Evolutionary conservation across 1,140 invertebrate species (phyloP), one percentile per base, ranked within the genome.

Genomic region (Arctopsyche grandis): DNA sequence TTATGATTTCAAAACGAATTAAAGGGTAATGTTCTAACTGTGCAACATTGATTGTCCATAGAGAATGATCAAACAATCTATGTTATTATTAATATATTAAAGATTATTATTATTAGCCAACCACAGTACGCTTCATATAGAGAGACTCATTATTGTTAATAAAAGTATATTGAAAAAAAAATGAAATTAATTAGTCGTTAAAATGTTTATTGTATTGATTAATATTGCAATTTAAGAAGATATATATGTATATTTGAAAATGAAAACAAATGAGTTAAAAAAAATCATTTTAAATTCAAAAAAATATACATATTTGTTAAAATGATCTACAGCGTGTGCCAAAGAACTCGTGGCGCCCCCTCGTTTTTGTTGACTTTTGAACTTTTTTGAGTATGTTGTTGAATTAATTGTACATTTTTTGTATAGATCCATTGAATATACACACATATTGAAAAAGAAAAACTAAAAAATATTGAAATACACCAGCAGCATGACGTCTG

Each of bases 101-200:
- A 76, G 43, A 76, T 66, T 66, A 26, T 12, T 71, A 43, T 71
- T 38, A 76, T 81, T 79, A 82, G 79, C 78, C 81, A 80, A 82
- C 78, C 80, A 81, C 80, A 81, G 74, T 82, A 82, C 81, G 81
- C 81, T 82, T 82, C 79, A 78, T 78, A 78, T 82, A 82, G 79
- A 77, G 81, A 82, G 81, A 82, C 81, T 82, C 81, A 76, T 79
- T 29, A 80, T 78, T 80, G 81, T 82, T 80, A 80, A 77, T 63
- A 79, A 70, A 43, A 69, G 21, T 43, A 70, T 26, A 56, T 52
- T 69, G 38, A 79, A 75, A 70, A 58, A n/a, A 43, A 75, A 69
- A 56, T 76, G 52, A 75, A 63, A 79, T 79, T 75, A 76, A 79
- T 58, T 79, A 79, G 63, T 79, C 52, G 58, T 79, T 76, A 69